Conservation (phyloP, 2,113 vertebrate species). For the Chrysochloris asiatica region DNA sequence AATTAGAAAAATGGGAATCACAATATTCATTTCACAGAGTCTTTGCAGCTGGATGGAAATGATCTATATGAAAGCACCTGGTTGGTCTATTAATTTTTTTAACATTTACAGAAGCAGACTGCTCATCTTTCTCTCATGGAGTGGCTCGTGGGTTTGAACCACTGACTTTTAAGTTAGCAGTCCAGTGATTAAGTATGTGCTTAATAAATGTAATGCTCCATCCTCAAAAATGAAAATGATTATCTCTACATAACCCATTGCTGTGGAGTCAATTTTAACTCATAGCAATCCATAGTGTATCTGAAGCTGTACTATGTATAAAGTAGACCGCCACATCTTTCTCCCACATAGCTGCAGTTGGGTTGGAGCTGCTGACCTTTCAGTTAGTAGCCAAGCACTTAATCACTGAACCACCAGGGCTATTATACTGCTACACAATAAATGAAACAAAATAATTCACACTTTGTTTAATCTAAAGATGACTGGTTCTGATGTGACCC, state of each 20-base stretch:
- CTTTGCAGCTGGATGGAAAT: neutral
- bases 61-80: neutral
- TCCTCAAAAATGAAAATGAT: slow-evolving; percentile 1
- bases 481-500: neutral
- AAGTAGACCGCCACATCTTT: neutral
- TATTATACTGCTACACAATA: neutral
- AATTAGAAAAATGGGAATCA: neutral
- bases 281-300: neutral
- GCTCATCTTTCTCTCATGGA: too few species aligned
- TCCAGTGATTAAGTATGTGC: neutral
- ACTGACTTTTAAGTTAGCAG: too few species aligned
- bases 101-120: neutral
- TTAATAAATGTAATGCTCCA: neutral
- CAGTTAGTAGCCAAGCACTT: neutral
- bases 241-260: neutral
- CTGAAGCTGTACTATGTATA: neutral
- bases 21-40: neutral
- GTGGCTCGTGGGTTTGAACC: too few species aligned
- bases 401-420: neutral
- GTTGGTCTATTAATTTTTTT: too few species aligned
- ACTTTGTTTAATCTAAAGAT: neutral
- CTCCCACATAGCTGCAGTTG: neutral
- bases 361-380: neutral
- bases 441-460: neutral
- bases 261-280: neutral